Evolutionary conservation across 2,797 vertebrate genomes (phyloP).

Genomic region (Yasuhikotakia modesta): DNA sequence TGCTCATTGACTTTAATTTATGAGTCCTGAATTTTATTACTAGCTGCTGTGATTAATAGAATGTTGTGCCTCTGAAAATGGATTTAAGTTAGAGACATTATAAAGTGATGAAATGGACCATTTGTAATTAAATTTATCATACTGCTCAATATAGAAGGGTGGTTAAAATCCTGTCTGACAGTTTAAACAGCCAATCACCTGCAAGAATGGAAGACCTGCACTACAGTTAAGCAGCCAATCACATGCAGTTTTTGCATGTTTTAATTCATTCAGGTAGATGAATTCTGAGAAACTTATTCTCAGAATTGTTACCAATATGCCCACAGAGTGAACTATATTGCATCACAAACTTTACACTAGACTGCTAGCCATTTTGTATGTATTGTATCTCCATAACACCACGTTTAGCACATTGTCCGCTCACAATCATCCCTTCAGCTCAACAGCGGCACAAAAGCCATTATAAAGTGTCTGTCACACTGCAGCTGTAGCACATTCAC

Average conservation of each 20-base stretch:
- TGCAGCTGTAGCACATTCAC: slow-evolving; percentile 33
- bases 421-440: slow-evolving; percentile 36
- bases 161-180: no score
- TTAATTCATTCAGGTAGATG: background rate
- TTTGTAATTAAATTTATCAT: background rate
- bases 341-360: no score
- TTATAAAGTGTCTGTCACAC: slow-evolving; percentile 1
- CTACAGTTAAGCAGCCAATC: background rate
- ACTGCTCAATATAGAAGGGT: background rate
- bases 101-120: background rate
- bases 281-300: no score
- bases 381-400: slow-evolving; percentile 28
- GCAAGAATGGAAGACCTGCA: background rate
- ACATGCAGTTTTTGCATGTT: background rate
- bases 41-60: slow-evolving; percentile 13
- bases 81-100: background rate
- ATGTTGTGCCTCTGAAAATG: slow-evolving; percentile 8
- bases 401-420: slow-evolving; percentile 40
- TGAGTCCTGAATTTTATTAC: slow-evolving; percentile 13
- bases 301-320: no score
- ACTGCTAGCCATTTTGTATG: no score
- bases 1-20: slow-evolving; percentile 51
- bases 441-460: slow-evolving; percentile 30
- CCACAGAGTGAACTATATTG: no score
- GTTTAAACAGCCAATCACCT: background rate